These are phyloP conservation scores for Diarsia rubi DNA, from an alignment of 2,888 invertebrate genomes.

Conservation along the genomic window DNA sequence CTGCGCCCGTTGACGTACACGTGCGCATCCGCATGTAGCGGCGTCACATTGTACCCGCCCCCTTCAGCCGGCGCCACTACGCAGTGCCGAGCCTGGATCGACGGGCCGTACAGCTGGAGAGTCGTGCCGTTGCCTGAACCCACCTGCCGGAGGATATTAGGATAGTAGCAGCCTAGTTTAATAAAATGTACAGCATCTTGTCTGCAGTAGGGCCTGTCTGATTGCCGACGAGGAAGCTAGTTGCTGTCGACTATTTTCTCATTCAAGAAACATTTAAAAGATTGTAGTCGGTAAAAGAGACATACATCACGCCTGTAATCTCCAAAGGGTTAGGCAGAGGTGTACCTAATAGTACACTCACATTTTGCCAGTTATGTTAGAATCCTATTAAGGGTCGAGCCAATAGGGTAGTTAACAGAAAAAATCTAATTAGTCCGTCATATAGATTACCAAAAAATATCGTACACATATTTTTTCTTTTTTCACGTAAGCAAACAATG, in stretches of 20 bases:
- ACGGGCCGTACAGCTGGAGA: constrained; percentile 96
- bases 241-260: background rate
- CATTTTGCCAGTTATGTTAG: background rate
- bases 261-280: background rate
- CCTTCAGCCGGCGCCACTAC: constrained; percentile 98
- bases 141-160: constrained; percentile 84
- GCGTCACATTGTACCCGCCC: constrained; percentile 98
- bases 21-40: constrained; percentile 97
- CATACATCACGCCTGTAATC: background rate
- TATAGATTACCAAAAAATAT: too few relatives aligned
- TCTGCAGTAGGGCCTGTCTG: too few relatives aligned
- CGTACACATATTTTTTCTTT: too few relatives aligned
- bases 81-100: constrained; percentile 98
- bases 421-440: too few relatives aligned
- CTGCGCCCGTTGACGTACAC: constrained; percentile 98
- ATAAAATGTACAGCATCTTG: background rate
- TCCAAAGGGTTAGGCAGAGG: background rate
- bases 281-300: background rate
- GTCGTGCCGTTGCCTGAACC: constrained; percentile 95
- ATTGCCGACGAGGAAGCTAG: background rate
- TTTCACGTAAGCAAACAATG: too few relatives aligned
- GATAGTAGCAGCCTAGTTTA: constrained; percentile 15
- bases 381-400: background rate
- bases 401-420: too few relatives aligned
- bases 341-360: background rate